Conservation (phyloP, 2,113 vertebrate species). For the Hemiscyllium ocellatum region DNA sequence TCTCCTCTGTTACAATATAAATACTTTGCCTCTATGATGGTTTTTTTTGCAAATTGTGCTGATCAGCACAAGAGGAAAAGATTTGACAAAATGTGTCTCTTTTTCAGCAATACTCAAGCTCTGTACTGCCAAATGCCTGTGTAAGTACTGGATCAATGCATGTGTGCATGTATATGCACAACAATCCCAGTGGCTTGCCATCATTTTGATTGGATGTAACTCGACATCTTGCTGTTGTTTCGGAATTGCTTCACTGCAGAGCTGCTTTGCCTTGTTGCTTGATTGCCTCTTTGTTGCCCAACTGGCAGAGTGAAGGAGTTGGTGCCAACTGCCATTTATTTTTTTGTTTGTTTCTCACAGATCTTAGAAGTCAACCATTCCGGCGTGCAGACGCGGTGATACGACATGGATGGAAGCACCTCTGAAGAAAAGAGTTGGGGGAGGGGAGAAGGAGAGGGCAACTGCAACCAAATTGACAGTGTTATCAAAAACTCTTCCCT, state of each 20-base stretch:
- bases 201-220: not conserved
- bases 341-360: conserved; percentile 55
- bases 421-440: conserved; percentile 24
- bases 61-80: no score
- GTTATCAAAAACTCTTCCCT: not conserved
- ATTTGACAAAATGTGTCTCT: no score
- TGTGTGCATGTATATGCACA: not conserved
- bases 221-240: not conserved
- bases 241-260: not conserved
- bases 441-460: not conserved
- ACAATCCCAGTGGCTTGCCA: not conserved
- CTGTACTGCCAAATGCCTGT: no score
- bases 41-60: no score
- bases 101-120: no score
- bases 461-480: not conserved
- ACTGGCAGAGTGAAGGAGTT: not conserved
- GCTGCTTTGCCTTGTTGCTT: not conserved
- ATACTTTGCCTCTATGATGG: no score
- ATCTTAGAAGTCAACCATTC: conserved; percentile 73
- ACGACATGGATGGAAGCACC: conserved; percentile 62
- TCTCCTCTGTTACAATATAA: no score
- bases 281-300: not conserved
- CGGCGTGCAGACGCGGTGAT: conserved; percentile 68
- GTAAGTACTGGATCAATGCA: not conserved
- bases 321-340: conserved; percentile 36